Base-by-base conservation (phyloP, 64 coral and sea anemone species). In the Stichodactyla helianthus region DNA sequence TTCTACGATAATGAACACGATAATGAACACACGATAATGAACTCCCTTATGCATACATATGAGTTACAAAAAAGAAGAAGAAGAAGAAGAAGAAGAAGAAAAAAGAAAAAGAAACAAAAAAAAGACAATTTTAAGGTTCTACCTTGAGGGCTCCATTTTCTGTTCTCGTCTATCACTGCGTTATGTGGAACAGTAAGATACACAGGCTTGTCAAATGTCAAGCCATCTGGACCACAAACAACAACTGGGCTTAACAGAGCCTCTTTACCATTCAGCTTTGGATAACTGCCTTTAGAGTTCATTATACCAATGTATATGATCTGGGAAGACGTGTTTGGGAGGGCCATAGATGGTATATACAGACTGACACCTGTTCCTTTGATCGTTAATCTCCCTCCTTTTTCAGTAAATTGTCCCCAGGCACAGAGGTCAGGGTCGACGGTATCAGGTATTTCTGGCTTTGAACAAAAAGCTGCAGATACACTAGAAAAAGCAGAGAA, bases 181-280 rank as follows among this genome's bases (percentile, higher is more conserved):
- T 89, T 92, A 53, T 96, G 94, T 20, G 94, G 94, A 64, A 96
- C 64, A 17, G 87, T 96, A 11, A 96, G 85, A 16, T 77, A 86
- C 25, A 96, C 91, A 16, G 94, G 94, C 51, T 89, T 86, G 10
- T 93, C 52, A 59, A 96, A 96, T 56, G 89, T 87, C 31, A 96
- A 77, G 6, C 94, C 94, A 55, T 87, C 91, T 1, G 94, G 94
- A 10, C 94, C 94, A 83, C 94, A 96, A 4, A 93, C 86, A 15
- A 96, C 94, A 0, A 88, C 94, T 59, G 94, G 94, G 84, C 94
- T 96, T 18, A 96, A 55, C 8, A 96, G 77, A 7, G 94, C 88
- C 78, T 96, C 82, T 54, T 57, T 82, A 71, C 23, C 55, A 9
- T 7, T 70, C 8, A 96, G 59, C 64, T 70, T 12, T 1, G 94